Evolutionary conservation across 30 jellyfish, hydroid and myxozoan genomes (phyloP).

Genomic region (Chironex yamaguchii): DNA sequence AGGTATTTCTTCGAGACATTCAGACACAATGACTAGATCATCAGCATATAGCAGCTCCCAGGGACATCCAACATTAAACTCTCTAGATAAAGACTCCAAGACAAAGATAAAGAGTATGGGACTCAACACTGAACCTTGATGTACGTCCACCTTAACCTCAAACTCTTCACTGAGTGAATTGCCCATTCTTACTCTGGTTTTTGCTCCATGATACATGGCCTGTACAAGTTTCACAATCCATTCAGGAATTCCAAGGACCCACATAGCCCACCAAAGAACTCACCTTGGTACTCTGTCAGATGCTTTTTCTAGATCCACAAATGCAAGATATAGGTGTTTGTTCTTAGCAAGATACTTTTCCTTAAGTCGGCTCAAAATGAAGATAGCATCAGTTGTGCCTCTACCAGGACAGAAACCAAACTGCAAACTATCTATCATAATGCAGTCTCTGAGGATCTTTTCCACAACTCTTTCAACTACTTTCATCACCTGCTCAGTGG

Average conservation of each 20-base stretch:
- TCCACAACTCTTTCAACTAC: constrained; percentile 1
- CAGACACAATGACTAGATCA: too few relatives aligned
- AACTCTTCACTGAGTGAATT: background rate
- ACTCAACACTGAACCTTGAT: constrained; percentile 22
- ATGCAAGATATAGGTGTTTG: too few relatives aligned
- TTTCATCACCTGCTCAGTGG: background rate
- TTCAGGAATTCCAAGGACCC: too few relatives aligned
- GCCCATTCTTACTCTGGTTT: constrained; percentile 17
- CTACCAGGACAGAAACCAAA: background rate
- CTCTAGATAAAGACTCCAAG: too few relatives aligned
- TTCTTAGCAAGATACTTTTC: too few relatives aligned
- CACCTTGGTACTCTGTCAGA: too few relatives aligned
- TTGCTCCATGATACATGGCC: constrained; percentile 24
- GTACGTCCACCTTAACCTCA: constrained; percentile 12
- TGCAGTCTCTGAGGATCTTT: background rate
- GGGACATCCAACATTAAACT: too few relatives aligned
- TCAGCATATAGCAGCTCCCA: too few relatives aligned
- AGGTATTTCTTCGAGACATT: too few relatives aligned
- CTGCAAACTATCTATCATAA: background rate
- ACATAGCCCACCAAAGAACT: too few relatives aligned
- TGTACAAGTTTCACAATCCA: background rate
- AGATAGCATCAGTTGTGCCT: background rate
- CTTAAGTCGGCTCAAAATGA: too few relatives aligned
- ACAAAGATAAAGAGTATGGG: constrained; percentile 19
- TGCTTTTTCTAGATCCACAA: too few relatives aligned